Conservation (phyloP, 2,888 invertebrate species). For the Erebia palarica region DNA sequence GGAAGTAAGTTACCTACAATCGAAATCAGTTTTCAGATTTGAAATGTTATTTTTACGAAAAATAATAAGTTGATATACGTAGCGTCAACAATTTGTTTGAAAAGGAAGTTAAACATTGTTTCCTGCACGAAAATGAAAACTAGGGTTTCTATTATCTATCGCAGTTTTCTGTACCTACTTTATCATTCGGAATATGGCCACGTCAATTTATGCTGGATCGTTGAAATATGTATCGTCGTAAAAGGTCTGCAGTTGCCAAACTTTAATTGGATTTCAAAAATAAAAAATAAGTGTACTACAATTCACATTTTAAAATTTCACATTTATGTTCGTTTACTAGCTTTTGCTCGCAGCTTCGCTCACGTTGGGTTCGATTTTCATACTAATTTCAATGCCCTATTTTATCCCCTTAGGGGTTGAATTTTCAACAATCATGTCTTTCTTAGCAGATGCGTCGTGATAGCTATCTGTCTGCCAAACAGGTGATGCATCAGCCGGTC, state of each 20-base stretch:
- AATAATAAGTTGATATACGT: background rate
- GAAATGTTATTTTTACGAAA: background rate
- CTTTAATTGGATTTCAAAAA: conserved; percentile 20
- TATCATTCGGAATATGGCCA: conserved; percentile 14
- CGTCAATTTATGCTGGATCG: conserved; percentile 12
- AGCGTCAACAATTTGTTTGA: background rate
- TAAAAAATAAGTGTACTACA: background rate
- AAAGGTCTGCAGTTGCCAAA: conserved; percentile 21
- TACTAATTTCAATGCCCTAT: no score
- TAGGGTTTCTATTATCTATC: background rate
- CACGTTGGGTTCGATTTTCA: no score
- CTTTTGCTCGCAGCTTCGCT: no score
- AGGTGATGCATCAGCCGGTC: no score
- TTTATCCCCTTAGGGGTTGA: no score
- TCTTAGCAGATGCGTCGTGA: no score
- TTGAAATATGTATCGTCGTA: conserved; percentile 15
- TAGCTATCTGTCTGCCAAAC: no score
- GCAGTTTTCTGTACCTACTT: background rate
- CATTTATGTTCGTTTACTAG: no score
- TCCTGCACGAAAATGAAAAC: background rate
- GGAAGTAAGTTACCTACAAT: background rate
- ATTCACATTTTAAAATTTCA: no score
- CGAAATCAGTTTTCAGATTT: background rate
- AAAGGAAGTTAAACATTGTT: background rate
- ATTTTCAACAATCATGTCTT: no score